Base-by-base conservation (phyloP, 2,113 vertebrate genomes). In the Onychostoma macrolepis region DNA sequence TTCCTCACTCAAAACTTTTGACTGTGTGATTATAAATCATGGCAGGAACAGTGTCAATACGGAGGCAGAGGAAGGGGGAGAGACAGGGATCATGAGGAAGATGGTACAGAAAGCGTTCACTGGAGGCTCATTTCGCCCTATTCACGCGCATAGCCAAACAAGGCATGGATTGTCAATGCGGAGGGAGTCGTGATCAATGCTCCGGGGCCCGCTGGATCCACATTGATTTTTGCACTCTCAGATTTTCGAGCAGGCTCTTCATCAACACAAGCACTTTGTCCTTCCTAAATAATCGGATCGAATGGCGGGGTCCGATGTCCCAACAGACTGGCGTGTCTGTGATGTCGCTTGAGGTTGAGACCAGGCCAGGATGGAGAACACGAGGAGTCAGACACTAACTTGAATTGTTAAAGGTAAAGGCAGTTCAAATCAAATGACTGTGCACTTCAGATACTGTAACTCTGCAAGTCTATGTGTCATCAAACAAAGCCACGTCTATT, bases 1-100 rank as follows among this genome's bases (percentile, higher is more conserved):
- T 96, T 96, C 93, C 92, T 94, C 88, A 88, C 93, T 93, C 90
- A 93, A 94, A 85, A 94, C 93, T 94, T 96, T 93, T 93, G 90
- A 96, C 94, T 90, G 93, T 93, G 94, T 95, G 96, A 98, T 97
- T 99, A 99, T 98, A 97, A 97, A 97, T 98, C 96, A 97, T 95
- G 94, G 84, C 93, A 90, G 92, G 79, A 77, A 89, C 90, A 90
- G 94, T 97, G 96, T 96, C 96, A 94, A 97, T 98, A 97, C 88
- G 74, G 90, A 93, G 90, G 91, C 88, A 88, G 43, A 28, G 71
- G 50, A 85, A 71, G 56, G 63, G 72, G 79, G 19, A 71, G n/a
- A 87, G 43, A 84, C 65, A 71, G 74, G 88, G 86, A 87, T 53
- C 48, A 79, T 12, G 28, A 76, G 65, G 63, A 86, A 90, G 92